Evolutionary conservation across 2,888 invertebrate genomes (phyloP).

Genomic region (Philhelius pedissequus): DNA sequence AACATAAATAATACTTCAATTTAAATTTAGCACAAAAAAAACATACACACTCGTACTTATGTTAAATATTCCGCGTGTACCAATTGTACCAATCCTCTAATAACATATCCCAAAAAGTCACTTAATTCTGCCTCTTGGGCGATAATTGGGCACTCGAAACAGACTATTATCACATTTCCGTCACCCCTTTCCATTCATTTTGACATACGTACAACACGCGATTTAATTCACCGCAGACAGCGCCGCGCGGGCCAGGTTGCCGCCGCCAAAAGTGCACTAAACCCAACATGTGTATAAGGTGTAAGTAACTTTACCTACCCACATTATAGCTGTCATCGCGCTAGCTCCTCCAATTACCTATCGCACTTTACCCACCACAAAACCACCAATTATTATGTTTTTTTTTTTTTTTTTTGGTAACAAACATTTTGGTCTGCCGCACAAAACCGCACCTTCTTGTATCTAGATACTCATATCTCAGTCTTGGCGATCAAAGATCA

Average conservation of each 20-base stretch:
- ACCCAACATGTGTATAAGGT: neutral
- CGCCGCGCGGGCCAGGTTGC: too few relatives aligned
- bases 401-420: neutral
- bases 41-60: neutral
- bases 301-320: neutral
- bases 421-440: constrained; percentile 22
- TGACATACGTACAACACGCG: neutral
- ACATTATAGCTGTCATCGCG: constrained; percentile 32
- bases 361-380: constrained; percentile 34
- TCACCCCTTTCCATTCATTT: constrained; percentile 36
- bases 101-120: constrained; percentile 41
- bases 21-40: neutral
- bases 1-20: neutral
- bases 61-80: neutral
- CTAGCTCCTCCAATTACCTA: constrained; percentile 47
- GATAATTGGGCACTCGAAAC: constrained; percentile 58
- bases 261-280: neutral
- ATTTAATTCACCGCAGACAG: neutral
- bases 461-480: neutral
- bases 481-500: constrained; percentile 36
- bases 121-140: constrained; percentile 30
- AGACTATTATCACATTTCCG: constrained; percentile 56
- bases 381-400: constrained; percentile 47
- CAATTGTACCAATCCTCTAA: too few relatives aligned
- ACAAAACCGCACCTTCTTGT: constrained; percentile 39